Evolutionary conservation across 2,888 invertebrate genomes (phyloP), one percentile per base, ranked within the genome.

Genomic region (Aleiodes leptofemur): DNA sequence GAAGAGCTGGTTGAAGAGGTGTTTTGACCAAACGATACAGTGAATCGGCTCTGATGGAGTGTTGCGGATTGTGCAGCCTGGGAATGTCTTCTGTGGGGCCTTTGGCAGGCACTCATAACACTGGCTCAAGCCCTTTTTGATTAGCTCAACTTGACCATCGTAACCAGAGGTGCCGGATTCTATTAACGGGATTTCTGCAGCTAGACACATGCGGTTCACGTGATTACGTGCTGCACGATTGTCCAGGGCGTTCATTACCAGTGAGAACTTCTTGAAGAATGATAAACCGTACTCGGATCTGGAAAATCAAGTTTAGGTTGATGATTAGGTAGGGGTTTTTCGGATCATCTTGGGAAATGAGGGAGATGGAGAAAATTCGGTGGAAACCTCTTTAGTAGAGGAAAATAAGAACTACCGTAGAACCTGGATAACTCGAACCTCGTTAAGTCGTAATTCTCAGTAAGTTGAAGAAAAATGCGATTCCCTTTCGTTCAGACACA

Each of bases 1-100:
- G 91, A 98, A 99, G 14, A 99, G 91, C 90, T 99, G 99, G 90
- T 98, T 98, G 90, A 99, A 99, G 9, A 99, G 92, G 91, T 98
- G 98, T 90, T 99, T 99, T 0, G 98, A 96, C 99, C 99, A 99
- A 23, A 99, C 98, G 82, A 99, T 98, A 89, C 99, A 99, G 90
- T 99, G 99, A 82, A 99, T 98, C 0, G 97, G 97, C 89, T 99
- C 99, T 0, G 98, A 98, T 0, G 99, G 99, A 0, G 99, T 99
- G 88, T 99, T 99, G 56, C 99, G 92, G 82, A 99, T 99, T 1
- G 99, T 99, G 89, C 99, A 99, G 0, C 98, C 98, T 0, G 99
- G 99, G 90, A 94, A 99, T 6, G 96, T 95, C 88, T 97, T 98
- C 86, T 97, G 97, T 16, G 95, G 92, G 7, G 96, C 94, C 90